Evolutionary conservation across 2,113 vertebrate species (phyloP).

Genomic region (Antigone vipio): DNA sequence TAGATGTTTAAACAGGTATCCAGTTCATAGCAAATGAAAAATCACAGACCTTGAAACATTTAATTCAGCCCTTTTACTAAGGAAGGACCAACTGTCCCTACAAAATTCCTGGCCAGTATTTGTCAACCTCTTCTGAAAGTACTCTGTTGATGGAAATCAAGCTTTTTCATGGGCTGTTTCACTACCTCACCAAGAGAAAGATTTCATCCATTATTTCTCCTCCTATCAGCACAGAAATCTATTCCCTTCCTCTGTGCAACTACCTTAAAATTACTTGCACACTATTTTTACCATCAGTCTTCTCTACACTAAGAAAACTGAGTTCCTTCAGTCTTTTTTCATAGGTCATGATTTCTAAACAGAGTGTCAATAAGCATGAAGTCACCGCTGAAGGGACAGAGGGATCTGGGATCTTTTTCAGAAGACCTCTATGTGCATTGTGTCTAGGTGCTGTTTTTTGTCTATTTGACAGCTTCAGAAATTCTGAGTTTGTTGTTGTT

Average conservation of each 20-base stretch:
- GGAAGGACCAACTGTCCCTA: background rate
- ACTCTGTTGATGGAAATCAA: background rate
- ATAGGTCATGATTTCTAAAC: background rate
- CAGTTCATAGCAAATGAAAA: background rate
- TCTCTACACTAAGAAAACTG: background rate
- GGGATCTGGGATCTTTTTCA: background rate
- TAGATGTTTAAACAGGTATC: background rate
- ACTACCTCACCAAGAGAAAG: background rate
- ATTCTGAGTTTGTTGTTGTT: rapidly evolving
- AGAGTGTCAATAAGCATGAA: background rate
- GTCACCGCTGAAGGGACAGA: background rate
- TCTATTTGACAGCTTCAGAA: background rate
- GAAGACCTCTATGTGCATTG: background rate
- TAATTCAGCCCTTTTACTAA: background rate
- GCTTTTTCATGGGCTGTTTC: background rate
- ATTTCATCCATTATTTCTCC: background rate
- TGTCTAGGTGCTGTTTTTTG: background rate
- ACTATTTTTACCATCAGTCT: background rate
- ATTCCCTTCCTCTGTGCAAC: background rate
- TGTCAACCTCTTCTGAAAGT: background rate
- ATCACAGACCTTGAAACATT: background rate
- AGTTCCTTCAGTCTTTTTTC: background rate
- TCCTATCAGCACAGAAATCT: background rate
- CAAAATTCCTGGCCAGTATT: background rate
- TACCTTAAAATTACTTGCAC: background rate